Conservation (phyloP, 1,140 invertebrate genomes). For the Lordiphosa clarofinis region DNA sequence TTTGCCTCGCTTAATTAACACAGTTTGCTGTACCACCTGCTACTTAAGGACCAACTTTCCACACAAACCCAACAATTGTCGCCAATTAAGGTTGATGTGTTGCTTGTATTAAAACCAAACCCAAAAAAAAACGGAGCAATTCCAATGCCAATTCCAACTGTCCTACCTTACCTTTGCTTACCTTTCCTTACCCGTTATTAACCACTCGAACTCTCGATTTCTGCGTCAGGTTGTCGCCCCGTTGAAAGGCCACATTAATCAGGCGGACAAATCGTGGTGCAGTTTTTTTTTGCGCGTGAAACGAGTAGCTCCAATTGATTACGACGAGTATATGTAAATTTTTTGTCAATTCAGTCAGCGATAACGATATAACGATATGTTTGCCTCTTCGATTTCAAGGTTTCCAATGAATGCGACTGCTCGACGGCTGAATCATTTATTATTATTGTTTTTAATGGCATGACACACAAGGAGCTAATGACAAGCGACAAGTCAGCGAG, state of each 20-base stretch:
- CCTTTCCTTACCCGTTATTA: conserved; percentile 6
- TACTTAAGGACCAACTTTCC: conserved; percentile 44
- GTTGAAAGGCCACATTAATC: conserved; percentile 55
- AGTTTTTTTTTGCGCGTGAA: conserved; percentile 42
- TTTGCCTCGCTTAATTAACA: conserved; percentile 28
- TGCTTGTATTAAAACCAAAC: conserved; percentile 31
- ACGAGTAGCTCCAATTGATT: conserved; percentile 63
- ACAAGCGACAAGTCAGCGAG: conserved; percentile 66
- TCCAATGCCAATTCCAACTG: conserved; percentile 13
- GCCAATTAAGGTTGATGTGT: conserved; percentile 50
- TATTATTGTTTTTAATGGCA: conserved; percentile 47
- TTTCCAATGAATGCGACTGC: conserved; percentile 49
- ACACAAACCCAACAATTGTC: conserved; percentile 60
- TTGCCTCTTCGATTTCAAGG: conserved; percentile 46
- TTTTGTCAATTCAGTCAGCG: conserved; percentile 40
- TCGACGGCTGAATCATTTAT: conserved; percentile 53
- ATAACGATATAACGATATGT: conserved; percentile 32
- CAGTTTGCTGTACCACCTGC: conserved; percentile 29
- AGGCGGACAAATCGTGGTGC: conserved; percentile 49
- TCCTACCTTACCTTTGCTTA: neutral
- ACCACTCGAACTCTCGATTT: conserved; percentile 3
- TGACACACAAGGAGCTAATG: conserved; percentile 56
- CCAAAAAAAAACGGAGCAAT: neutral
- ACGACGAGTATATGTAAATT: conserved; percentile 59
- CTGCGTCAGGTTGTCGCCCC: neutral